These are phyloP conservation scores for Chitala chitala DNA, from an alignment of 2,113 vertebrate genomes.

Conservation along the genomic window DNA sequence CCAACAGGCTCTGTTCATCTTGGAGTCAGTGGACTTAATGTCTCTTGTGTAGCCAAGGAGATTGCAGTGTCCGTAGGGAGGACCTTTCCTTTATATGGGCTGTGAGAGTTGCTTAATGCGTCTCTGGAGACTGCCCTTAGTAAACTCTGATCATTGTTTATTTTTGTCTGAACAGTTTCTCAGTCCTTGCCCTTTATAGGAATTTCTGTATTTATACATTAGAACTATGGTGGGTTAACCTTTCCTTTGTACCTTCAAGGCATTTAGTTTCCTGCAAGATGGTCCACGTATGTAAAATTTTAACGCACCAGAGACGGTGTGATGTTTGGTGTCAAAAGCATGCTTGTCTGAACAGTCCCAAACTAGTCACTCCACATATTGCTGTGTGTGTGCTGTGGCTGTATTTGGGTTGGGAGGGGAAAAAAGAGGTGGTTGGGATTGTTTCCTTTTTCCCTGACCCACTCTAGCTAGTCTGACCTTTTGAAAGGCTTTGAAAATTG, in stretches of 20 bases:
- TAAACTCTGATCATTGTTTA: not conserved
- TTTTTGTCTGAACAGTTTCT: not conserved
- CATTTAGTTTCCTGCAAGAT: not conserved
- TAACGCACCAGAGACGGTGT: not conserved
- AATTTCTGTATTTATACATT: too few relatives aligned
- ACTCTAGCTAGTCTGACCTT: not conserved
- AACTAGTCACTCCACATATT: too few relatives aligned
- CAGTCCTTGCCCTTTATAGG: not conserved
- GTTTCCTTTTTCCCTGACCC: not conserved
- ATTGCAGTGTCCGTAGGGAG: not conserved
- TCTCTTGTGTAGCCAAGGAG: slow-evolving; percentile 5
- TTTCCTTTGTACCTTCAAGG: not conserved
- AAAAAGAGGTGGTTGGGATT: too few relatives aligned
- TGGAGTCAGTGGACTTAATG: not conserved
- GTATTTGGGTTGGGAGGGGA: too few relatives aligned
- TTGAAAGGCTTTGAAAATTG: slow-evolving; percentile 10
- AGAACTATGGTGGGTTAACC: not conserved
- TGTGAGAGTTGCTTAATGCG: not conserved
- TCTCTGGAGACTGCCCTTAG: not conserved
- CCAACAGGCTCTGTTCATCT: not conserved
- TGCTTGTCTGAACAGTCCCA: not conserved
- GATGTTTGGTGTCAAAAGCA: not conserved
- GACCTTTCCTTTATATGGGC: slow-evolving; percentile 3
- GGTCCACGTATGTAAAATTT: not conserved
- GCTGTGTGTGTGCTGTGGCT: too few relatives aligned